Evolutionary conservation across 92 coral and sea anemone genomes (phyloP).

Genomic region (Palythoa caribaeorum): DNA sequence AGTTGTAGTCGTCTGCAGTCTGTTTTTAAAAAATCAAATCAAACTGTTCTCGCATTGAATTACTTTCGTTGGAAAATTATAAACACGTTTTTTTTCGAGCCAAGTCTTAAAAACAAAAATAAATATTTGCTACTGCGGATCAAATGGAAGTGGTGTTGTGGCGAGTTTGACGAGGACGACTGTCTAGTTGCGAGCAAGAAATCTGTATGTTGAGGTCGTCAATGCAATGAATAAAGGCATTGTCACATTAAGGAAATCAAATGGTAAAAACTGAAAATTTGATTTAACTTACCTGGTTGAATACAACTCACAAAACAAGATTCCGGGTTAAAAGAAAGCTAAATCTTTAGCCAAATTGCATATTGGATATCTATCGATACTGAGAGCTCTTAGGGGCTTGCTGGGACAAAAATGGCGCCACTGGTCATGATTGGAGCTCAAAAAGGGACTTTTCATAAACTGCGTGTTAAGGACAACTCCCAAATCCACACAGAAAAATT

Average conservation of each 20-base stretch:
- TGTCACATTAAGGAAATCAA: not conserved
- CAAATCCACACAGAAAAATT: not conserved
- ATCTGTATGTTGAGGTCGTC: not conserved
- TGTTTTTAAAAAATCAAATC: slow-evolving; percentile 1
- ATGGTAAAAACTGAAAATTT: not conserved
- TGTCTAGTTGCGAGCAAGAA: not conserved
- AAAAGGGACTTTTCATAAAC: slow-evolving; percentile 3
- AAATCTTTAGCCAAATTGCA: not conserved
- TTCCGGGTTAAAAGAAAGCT: not conserved
- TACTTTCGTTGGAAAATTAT: not conserved
- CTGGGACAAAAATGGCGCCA: slow-evolving; percentile 4
- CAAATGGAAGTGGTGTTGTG: slow-evolving; percentile 1
- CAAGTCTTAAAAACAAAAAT: not conserved
- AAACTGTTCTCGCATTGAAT: not conserved
- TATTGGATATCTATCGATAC: not conserved
- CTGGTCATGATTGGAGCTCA: not conserved
- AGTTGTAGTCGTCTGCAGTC: not conserved
- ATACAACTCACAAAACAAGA: not conserved
- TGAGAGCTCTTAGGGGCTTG: not conserved
- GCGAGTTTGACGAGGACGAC: not conserved
- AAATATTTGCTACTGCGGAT: not conserved
- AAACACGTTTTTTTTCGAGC: not conserved
- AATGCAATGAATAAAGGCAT: not conserved
- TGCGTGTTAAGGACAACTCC: slow-evolving; percentile 2
- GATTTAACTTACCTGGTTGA: not conserved